Evolutionary conservation across 2,113 vertebrate species (phyloP), one percentile per base, ranked within the genome.

Genomic region (Ovibos moschatus): DNA sequence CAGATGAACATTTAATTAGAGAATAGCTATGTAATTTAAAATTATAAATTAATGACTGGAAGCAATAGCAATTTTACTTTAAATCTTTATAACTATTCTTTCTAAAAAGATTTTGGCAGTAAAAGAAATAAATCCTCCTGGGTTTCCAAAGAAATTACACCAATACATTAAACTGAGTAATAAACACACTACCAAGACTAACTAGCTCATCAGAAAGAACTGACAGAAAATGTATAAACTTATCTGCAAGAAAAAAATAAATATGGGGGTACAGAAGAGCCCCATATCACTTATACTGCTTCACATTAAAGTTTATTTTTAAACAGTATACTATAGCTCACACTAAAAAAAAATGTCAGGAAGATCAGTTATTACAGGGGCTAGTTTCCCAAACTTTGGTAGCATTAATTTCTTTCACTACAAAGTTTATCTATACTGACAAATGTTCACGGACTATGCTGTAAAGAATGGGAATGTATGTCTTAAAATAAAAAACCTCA

Each of bases 31-130:
- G 30, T 7, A 87, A 30, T 58, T 90, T 97, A 87, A 85, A 79
- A 93, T 95, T 92, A 17, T 16, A 45, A 62, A 1, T 15, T 93
- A 53, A 58, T 74, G 81, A 71, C 28, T 92, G 33, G 88, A 67
- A 94, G 36, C 88, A 47, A 95, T 0, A 82, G 8, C 14, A 97
- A 94, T 92, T 87, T 55, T 91, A 51, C n/a, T 94, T 97, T 95
- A 74, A 60, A 58, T 95, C 81, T 97, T 95, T 95, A 92, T 92
- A 95, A 82, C 95, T 0, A 0, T 0, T 10, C 14, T 8, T 4
- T 53, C 12, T 71, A 43, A 40, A 2, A 5, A 89, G 74, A 97
- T 91, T 90, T 88, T 23, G 74, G 82, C 1, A 6, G 71, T 53
- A 33, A 93, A 96, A 71, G 13, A 14, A 90, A n/a, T 36, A 14